Evolutionary conservation across 2,888 invertebrate species (phyloP).

Genomic region (Diaperis boleti): DNA sequence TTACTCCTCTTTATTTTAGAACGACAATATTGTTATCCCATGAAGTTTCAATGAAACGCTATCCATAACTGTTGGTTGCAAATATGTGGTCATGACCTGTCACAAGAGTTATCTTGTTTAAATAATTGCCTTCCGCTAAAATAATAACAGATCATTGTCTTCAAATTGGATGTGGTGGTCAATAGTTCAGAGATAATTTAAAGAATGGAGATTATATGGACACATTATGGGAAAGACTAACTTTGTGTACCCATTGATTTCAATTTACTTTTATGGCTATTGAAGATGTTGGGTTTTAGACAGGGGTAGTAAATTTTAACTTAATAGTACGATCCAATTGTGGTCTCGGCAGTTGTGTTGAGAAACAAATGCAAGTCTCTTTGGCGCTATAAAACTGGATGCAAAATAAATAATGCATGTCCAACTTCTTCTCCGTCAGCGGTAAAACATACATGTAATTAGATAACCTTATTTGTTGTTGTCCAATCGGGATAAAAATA

Average conservation of each 20-base stretch:
- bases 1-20: no score
- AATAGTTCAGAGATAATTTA: constrained; percentile 21
- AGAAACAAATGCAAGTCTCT: no score
- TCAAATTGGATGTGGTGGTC: background rate
- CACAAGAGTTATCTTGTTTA: constrained; percentile 5
- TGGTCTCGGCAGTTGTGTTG: no score
- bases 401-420: no score
- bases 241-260: constrained; percentile 1
- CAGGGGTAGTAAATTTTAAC: background rate
- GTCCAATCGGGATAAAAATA: no score
- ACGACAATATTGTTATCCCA: no score
- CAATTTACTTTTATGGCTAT: background rate
- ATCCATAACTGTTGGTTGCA: background rate
- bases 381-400: no score
- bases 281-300: background rate
- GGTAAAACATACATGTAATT: no score
- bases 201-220: background rate
- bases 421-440: no score
- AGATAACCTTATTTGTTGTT: no score
- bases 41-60: no score
- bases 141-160: constrained; percentile 20
- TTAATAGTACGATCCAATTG: no score
- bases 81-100: constrained; percentile 14
- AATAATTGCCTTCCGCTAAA: constrained; percentile 16
- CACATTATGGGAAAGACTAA: background rate